Conservation (phyloP, 35 echinoderm and acorn worm species). For the Strongylocentrotus purpuratus region DNA sequence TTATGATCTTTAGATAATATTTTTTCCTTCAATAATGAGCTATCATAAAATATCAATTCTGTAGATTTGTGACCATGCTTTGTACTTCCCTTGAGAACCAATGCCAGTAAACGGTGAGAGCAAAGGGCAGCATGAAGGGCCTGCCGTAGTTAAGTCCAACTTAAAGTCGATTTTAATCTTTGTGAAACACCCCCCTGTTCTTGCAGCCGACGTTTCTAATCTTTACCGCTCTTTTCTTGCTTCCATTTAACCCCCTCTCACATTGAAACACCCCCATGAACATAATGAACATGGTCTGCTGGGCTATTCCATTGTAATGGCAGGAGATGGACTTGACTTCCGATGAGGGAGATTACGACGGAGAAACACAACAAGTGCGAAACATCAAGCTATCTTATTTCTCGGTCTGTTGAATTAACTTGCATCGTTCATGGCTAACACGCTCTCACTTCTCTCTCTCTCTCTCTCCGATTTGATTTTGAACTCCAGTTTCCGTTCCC, state of each 20-base stretch:
- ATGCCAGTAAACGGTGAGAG: too few species aligned
- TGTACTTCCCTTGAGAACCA: too few species aligned
- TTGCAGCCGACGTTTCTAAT: neutral
- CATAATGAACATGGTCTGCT: constrained; percentile 15
- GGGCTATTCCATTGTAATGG: constrained; percentile 7
- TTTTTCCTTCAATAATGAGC: too few species aligned
- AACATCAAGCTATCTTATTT: constrained; percentile 77
- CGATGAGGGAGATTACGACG: constrained; percentile 97
- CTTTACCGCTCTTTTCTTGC: neutral
- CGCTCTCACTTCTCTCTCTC: neutral
- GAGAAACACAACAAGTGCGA: constrained; percentile 67
- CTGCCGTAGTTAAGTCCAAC: too few species aligned
- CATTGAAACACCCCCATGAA: constrained; percentile 19
- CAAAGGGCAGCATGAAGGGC: too few species aligned
- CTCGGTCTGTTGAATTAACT: constrained; percentile 80
- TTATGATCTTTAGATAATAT: too few species aligned
- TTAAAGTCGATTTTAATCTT: too few species aligned
- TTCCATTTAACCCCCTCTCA: constrained; percentile 31
- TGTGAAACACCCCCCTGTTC: too few species aligned
- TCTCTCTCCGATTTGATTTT: neutral
- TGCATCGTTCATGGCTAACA: constrained; percentile 45
- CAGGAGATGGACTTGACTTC: constrained; percentile 93
- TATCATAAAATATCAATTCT: too few species aligned
- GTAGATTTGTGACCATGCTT: too few species aligned
- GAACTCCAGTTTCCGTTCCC: neutral